Evolutionary conservation across 2,113 vertebrate species (phyloP), one percentile per base, ranked within the genome.

Genomic region (Pithys albifrons): DNA sequence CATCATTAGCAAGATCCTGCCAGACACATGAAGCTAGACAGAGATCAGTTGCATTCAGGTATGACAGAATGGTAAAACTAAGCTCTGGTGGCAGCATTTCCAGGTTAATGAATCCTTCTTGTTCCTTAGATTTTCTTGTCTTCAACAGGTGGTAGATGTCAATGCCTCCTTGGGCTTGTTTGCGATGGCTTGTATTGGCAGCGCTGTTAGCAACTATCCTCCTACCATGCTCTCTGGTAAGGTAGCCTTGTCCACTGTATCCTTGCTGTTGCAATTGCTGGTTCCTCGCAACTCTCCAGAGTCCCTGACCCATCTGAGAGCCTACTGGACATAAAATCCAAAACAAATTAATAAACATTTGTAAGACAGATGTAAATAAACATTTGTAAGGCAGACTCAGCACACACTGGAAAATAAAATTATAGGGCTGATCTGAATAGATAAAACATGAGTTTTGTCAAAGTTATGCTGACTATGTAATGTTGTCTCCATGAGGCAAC

Each of bases 1-100:
- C 99, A 80, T 99, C 99, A 37, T 98, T 99, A 45, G 99, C 99
- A 64, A 99, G 98, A 95, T 99, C 99, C 95, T 99, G 99, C 99
- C 99, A 99, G 88, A 99, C 99, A 35, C 99, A 99, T 1, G 99
- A 99, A 66, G 99, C 99, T 95, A 99, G 98, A 96, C 99, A 99
- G 92, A 99, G 98, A 95, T 99, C 99, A 67, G 99, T 99, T 73
- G 99, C 99, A 78, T 99, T 99, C 97, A 99, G 98, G 97, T 99
- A 99, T 6, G 99, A 99, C 92, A 99, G 98, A 94, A 99, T 99
- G 84, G 99, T 99, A 97, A 99, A 99, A 97, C 99, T 99, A 67
- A 99, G 98, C 90, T 99, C 99, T 27, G 99, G 99, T 28, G 99
- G 99, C 85, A 99, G 96, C 99, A 99, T 99, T 97, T 99, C 99